Conservation (phyloP, 2,888 invertebrate genomes). For the Iphiclides podalirius region DNA sequence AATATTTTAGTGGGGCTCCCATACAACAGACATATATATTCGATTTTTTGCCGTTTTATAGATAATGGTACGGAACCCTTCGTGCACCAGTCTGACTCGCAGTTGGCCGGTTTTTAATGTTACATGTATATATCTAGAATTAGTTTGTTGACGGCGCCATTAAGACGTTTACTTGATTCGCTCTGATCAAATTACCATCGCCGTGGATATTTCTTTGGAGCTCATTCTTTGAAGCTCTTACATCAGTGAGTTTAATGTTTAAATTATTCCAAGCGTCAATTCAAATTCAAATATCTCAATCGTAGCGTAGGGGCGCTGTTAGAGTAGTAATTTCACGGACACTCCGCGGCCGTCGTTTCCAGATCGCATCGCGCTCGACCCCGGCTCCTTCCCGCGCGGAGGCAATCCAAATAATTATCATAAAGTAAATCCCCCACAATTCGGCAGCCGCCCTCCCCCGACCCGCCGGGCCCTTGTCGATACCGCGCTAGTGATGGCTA, state of each 20-base stretch:
- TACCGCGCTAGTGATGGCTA: constrained; percentile 49
- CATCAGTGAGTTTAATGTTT: not conserved
- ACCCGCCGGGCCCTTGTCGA: constrained; percentile 54
- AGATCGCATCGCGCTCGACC: constrained; percentile 14
- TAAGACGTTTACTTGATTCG: not conserved
- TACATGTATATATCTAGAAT: too few species aligned
- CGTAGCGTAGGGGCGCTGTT: constrained; percentile 1
- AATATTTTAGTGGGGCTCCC: too few species aligned
- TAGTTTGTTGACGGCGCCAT: not conserved
- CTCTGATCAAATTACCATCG: not conserved
- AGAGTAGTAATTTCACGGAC: constrained; percentile 15
- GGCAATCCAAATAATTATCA: constrained; percentile 78
- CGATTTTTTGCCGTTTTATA: too few species aligned
- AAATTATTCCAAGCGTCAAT: not conserved
- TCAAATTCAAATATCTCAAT: constrained; percentile 6
- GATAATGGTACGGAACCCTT: too few species aligned
- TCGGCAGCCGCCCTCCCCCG: constrained; percentile 55
- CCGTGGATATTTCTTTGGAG: too few species aligned
- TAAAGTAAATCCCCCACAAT: constrained; percentile 77
- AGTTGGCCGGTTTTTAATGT: too few species aligned
- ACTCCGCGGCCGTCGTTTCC: constrained; percentile 7
- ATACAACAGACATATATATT: too few species aligned
- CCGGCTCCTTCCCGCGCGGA: constrained; percentile 56
- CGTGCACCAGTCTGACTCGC: too few species aligned
- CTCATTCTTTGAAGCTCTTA: not conserved